Conservation (phyloP, 2,797 vertebrate species). For the Nyctalus aviator region DNA sequence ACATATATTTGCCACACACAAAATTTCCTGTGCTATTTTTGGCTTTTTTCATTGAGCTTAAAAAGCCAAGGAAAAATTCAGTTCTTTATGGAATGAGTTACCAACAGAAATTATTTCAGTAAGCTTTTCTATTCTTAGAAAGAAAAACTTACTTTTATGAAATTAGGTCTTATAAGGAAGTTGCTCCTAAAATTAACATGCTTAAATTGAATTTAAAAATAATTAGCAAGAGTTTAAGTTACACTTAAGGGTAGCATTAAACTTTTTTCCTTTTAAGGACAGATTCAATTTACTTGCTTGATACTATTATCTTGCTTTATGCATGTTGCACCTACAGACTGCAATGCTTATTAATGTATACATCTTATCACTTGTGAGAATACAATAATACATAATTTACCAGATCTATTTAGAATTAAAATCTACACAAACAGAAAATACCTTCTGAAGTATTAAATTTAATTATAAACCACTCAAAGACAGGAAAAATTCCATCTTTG, state of each 20-base stretch:
- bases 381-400: slow-evolving; percentile 87
- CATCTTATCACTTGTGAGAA: slow-evolving; percentile 85
- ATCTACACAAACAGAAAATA: slow-evolving; percentile 73
- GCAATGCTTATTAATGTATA: slow-evolving; percentile 79
- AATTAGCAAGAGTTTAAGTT: slow-evolving; percentile 86
- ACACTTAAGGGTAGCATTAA: slow-evolving; percentile 84
- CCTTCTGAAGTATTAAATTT: slow-evolving; percentile 78
- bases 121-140: slow-evolving; percentile 83
- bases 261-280: slow-evolving; percentile 75
- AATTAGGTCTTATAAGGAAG: slow-evolving; percentile 80
- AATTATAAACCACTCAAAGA: slow-evolving; percentile 77
- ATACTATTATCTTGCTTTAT: slow-evolving; percentile 87
- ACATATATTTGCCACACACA: slow-evolving; percentile 59
- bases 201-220: slow-evolving; percentile 85
- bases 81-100: slow-evolving; percentile 80
- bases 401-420: slow-evolving; percentile 85
- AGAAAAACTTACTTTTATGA: slow-evolving; percentile 80
- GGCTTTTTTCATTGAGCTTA: slow-evolving; percentile 70
- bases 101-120: slow-evolving; percentile 84
- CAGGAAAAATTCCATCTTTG: slow-evolving; percentile 69
- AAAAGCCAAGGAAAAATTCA: slow-evolving; percentile 81
- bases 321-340: slow-evolving; percentile 87
- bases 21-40: slow-evolving; percentile 61
- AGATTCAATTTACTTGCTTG: slow-evolving; percentile 87
- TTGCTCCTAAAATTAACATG: slow-evolving; percentile 82